Conservation (phyloP, 2,888 invertebrate species). For the Zaprionus bogoriensis region DNA sequence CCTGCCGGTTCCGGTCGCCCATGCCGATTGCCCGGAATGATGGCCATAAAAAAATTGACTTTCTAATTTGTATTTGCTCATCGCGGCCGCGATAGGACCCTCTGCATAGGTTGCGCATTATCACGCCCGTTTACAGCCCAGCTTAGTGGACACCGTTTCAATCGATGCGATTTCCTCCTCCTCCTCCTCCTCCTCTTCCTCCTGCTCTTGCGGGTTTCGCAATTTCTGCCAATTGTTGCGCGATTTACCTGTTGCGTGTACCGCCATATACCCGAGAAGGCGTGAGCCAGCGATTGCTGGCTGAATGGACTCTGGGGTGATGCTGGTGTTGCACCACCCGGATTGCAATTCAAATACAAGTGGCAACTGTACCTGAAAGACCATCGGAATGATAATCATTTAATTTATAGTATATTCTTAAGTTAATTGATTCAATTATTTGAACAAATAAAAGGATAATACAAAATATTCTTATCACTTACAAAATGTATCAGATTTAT, state of each 20-base stretch:
- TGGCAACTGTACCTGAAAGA: no score
- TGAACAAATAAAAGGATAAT: no score
- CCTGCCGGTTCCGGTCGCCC: constrained; percentile 27
- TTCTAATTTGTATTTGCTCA: constrained; percentile 57
- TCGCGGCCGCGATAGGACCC: constrained; percentile 12
- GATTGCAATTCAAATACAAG: no score
- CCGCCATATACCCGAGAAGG: not conserved
- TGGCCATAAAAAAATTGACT: constrained; percentile 74
- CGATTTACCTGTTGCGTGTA: constrained; percentile 28
- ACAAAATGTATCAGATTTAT: no score
- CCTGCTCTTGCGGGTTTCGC: constrained; percentile 36
- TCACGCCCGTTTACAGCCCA: constrained; percentile 61
- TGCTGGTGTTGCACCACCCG: no score
- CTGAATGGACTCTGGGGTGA: not conserved
- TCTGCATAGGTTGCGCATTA: constrained; percentile 6
- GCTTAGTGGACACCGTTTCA: constrained; percentile 11
- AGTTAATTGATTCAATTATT: no score
- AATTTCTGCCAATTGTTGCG: constrained; percentile 25
- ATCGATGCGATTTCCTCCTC: constrained; percentile 11
- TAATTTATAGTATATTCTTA: no score
- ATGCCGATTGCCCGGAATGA: constrained; percentile 43
- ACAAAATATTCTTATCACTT: no score
- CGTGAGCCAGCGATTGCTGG: not conserved
- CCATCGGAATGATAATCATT: no score
- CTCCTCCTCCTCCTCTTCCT: constrained; percentile 18